Percentiles rank a stretch among this genome's conserved stretches.
Conservation (phyloP, 2,888 invertebrate genomes). For the Leptogaster cylindrica region DNA sequence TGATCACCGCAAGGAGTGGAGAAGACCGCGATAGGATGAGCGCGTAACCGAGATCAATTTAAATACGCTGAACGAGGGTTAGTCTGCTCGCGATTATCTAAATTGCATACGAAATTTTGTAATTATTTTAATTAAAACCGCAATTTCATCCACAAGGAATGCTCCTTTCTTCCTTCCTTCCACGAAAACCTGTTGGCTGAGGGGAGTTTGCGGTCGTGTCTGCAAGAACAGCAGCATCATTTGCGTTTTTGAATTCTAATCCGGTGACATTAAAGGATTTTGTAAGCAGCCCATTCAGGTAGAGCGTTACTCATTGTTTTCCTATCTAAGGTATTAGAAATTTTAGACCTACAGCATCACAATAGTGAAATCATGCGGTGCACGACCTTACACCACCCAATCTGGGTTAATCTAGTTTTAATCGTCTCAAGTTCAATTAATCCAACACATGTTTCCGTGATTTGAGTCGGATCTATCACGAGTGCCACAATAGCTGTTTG, state of each 20-base stretch:
- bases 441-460: conserved; percentile 20
- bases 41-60: conserved; percentile 41
- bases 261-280: no score
- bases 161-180: no score
- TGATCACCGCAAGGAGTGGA: conserved; percentile 36
- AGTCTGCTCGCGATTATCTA: conserved; percentile 59
- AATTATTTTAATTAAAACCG: conserved; percentile 62
- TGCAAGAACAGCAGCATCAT: background rate
- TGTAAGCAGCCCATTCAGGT: no score
- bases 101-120: conserved; percentile 62
- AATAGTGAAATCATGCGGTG: no score
- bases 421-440: conserved; percentile 33
- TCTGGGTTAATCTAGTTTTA: conserved; percentile 42
- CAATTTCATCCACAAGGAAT: conserved; percentile 54
- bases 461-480: background rate
- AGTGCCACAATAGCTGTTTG: conserved; percentile 9
- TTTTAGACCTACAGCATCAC: no score
- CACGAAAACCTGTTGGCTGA: no score
- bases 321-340: no score
- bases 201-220: background rate
- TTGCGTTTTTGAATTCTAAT: no score
- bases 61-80: conserved; percentile 42
- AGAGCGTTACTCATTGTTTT: no score
- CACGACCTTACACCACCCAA: conserved; percentile 38
- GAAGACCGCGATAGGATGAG: background rate